phyloP scores from a whole-genome alignment of 2,113 vertebrate species.

The Phaethon lepturus region DNA sequence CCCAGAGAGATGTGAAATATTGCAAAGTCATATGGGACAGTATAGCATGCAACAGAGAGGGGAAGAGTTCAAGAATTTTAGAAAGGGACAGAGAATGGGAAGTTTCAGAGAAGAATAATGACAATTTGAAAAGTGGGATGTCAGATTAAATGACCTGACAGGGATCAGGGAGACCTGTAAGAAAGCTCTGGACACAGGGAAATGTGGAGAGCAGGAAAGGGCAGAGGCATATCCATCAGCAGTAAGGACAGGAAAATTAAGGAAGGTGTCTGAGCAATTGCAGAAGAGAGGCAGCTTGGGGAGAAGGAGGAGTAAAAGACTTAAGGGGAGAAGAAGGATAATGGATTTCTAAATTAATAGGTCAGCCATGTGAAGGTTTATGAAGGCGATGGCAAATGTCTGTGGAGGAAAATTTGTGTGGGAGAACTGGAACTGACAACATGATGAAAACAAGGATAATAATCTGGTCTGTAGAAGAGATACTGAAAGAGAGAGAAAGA shows the following conservation, averaged over 20 bases:
- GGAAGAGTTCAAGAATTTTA: neutral
- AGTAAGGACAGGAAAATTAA: neutral
- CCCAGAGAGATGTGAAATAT: neutral
- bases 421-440: neutral
- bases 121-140: neutral
- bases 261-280: neutral
- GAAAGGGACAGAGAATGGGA: neutral
- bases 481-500: neutral
- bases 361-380: neutral
- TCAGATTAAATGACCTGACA: neutral
- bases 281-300: neutral
- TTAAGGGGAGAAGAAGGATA: neutral
- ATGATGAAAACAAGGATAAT: neutral
- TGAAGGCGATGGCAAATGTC: neutral
- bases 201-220: neutral
- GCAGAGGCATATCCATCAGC: neutral
- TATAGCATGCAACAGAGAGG: neutral
- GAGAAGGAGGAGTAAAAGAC: neutral
- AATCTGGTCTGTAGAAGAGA: neutral
- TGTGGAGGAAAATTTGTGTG: neutral
- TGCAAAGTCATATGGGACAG: neutral
- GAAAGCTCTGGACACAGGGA: neutral
- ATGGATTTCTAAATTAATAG: neutral
- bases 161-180: neutral
- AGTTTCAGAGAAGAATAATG: neutral